Evolutionary conservation across 1,140 invertebrate genomes (phyloP).

Genomic region (Aphidius gifuensis): DNA sequence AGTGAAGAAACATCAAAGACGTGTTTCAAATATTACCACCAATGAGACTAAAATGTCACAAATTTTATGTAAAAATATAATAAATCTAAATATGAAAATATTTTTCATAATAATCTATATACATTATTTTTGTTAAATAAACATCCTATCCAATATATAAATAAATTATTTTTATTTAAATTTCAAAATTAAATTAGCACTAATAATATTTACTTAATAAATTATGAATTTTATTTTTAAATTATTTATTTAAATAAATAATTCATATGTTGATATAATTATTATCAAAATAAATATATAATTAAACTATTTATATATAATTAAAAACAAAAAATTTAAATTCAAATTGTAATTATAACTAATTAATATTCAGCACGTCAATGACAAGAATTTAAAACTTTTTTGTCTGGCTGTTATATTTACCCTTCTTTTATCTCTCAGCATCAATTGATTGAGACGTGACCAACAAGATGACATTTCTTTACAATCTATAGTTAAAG

Average conservation of each 20-base stretch:
- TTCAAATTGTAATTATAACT: conserved; percentile 1
- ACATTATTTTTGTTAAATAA: too few species aligned
- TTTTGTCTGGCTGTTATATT: background rate
- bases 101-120: conserved; percentile 29
- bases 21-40: conserved; percentile 1
- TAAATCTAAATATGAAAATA: conserved; percentile 28
- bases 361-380: conserved; percentile 25
- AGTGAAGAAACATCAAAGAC: conserved; percentile 25
- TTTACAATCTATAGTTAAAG: too few species aligned
- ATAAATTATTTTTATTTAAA: too few species aligned
- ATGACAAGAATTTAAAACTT: background rate
- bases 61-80: conserved; percentile 29
- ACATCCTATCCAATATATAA: too few species aligned
- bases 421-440: background rate
- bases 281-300: too few species aligned
- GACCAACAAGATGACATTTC: conserved; percentile 16
- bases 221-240: too few species aligned
- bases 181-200: too few species aligned
- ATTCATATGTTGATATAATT: too few species aligned
- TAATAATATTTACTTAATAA: too few species aligned
- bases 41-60: background rate
- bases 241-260: background rate
- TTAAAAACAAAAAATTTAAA: too few species aligned
- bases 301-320: too few species aligned
- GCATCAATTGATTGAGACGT: conserved; percentile 17